These are phyloP conservation scores for Rotaria socialis DNA, from an alignment of 2,888 invertebrate species.

Conservation along the genomic window DNA sequence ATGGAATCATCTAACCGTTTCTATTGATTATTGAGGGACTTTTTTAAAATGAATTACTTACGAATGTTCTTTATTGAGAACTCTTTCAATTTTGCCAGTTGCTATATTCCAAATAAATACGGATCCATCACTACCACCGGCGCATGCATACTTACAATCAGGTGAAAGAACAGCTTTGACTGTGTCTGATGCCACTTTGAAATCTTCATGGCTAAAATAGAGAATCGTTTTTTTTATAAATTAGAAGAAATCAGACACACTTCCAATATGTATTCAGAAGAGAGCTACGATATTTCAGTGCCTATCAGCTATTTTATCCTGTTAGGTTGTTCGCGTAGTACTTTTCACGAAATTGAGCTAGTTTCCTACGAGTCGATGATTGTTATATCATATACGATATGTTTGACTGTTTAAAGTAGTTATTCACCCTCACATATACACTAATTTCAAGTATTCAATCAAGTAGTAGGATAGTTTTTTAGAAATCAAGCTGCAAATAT, in stretches of 20 bases:
- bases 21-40: not conserved
- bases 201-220: conserved; percentile 81
- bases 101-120: conserved; percentile 84
- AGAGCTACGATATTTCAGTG: too few relatives aligned
- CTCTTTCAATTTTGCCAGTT: conserved; percentile 65
- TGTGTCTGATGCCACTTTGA: conserved; percentile 92
- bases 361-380: too few relatives aligned
- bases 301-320: too few relatives aligned
- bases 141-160: conserved; percentile 77
- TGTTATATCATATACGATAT: too few relatives aligned
- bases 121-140: conserved; percentile 84
- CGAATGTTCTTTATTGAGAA: conserved; percentile 60
- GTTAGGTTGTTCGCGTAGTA: too few relatives aligned
- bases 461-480: too few relatives aligned
- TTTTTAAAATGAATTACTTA: conserved; percentile 48
- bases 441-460: too few relatives aligned
- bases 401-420: too few relatives aligned
- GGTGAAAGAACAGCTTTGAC: conserved; percentile 77
- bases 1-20: not conserved
- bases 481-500: too few relatives aligned
- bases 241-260: conserved; percentile 64
- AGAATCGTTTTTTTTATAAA: conserved; percentile 60
- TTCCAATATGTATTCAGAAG: conserved; percentile 74
- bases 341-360: too few relatives aligned
- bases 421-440: too few relatives aligned